Evolutionary conservation across 2,888 invertebrate species (phyloP).

Genomic region (Cepaea hortensis): DNA sequence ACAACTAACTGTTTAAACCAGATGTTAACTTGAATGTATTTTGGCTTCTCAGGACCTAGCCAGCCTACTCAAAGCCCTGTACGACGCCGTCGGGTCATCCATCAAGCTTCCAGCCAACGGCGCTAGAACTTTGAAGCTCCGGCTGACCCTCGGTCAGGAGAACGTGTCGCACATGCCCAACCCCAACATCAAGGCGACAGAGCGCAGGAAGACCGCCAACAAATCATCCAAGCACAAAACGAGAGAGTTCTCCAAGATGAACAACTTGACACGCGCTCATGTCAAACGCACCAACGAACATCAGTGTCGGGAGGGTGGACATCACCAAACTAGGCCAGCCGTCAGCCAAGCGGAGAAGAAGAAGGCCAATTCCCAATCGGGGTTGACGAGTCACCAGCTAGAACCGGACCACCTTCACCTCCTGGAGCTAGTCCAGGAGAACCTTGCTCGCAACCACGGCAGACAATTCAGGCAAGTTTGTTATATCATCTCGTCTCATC

Average conservation of each 20-base stretch:
- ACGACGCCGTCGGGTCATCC: constrained; percentile 92
- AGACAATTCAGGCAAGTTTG: constrained; percentile 63
- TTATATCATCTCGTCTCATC: too few species aligned
- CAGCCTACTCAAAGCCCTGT: constrained; percentile 91
- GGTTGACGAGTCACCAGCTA: constrained; percentile 17
- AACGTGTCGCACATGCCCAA: constrained; percentile 70
- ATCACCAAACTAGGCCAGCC: neutral
- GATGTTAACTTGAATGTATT: too few species aligned
- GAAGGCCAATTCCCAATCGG: constrained; percentile 44
- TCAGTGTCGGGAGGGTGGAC: constrained; percentile 47
- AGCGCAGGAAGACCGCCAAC: constrained; percentile 44
- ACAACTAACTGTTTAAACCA: too few species aligned
- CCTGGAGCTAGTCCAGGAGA: constrained; percentile 90
- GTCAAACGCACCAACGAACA: constrained; percentile 63
- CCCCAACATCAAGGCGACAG: constrained; percentile 29
- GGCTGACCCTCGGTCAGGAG: constrained; percentile 90
- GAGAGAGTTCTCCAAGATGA: constrained; percentile 59
- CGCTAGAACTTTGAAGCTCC: constrained; percentile 92
- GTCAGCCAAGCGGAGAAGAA: constrained; percentile 14
- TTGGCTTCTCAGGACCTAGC: constrained; percentile 84
- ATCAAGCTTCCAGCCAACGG: constrained; percentile 89
- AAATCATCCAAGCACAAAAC: constrained; percentile 54
- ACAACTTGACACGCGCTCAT: constrained; percentile 60
- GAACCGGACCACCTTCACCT: constrained; percentile 80
- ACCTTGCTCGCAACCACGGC: constrained; percentile 83